Conservation (phyloP, 1,140 invertebrate species). For the Hyphantria cunea region DNA sequence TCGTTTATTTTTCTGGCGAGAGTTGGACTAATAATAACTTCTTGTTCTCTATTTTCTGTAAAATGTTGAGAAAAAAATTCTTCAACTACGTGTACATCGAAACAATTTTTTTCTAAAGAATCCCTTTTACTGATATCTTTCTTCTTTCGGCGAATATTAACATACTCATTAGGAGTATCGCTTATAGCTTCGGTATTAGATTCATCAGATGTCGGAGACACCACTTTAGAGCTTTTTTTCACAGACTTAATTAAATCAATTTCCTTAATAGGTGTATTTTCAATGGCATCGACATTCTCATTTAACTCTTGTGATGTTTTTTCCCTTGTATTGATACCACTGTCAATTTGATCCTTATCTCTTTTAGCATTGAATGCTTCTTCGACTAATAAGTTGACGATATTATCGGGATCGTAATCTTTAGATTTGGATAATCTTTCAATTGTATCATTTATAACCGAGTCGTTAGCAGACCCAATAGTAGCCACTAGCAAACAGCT, state of each 20-base stretch:
- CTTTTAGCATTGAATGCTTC: conserved; percentile 52
- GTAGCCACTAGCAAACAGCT: conserved; percentile 55
- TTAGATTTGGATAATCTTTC: conserved; percentile 51
- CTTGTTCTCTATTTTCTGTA: conserved; percentile 39
- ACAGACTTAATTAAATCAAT: too few species aligned
- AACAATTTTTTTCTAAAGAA: conserved; percentile 2
- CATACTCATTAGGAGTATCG: conserved; percentile 42
- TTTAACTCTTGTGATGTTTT: conserved; percentile 23
- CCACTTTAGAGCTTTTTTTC: neutral
- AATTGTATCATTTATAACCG: conserved; percentile 55
- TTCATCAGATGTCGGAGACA: conserved; percentile 44
- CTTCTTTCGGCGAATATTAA: conserved; percentile 33
- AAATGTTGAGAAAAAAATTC: conserved; percentile 58
- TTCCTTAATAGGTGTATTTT: conserved; percentile 32
- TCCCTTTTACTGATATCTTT: conserved; percentile 21
- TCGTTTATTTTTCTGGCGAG: conserved; percentile 60
- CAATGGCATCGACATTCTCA: conserved; percentile 35
- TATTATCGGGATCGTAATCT: conserved; percentile 47
- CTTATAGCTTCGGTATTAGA: conserved; percentile 51
- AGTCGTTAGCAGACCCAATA: conserved; percentile 52
- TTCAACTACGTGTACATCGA: conserved; percentile 47
- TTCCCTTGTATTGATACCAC: conserved; percentile 36
- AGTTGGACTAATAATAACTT: conserved; percentile 52
- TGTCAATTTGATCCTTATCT: conserved; percentile 29
- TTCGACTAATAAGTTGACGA: conserved; percentile 52